Base-by-base conservation (phyloP, 2,888 invertebrate genomes). In the Lasioglossum morio region DNA sequence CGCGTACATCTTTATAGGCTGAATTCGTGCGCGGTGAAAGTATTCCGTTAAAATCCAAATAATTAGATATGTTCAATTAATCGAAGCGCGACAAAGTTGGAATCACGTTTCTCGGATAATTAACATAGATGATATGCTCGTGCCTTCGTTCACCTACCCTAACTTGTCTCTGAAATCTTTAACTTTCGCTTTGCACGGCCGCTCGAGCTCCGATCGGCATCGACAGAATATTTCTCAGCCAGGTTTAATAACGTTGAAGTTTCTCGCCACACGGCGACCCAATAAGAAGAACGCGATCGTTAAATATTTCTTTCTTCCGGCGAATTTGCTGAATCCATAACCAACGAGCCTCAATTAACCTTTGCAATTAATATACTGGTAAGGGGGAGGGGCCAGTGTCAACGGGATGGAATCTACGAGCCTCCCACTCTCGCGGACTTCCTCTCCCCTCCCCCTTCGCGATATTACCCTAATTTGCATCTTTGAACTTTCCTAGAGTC, bases 401-500 rank as follows among this genome's bases (percentile, higher is more conserved):
- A 87, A 90, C 85, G 86, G 81, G 77, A 84, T 48, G 34, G 85
- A 74, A 89, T 83, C 80, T 86, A 79, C 74, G 66, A 78, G 72
- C 73, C 78, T 80, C 84, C 78, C 57, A 63, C 72, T 72, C 34
- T 46, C 88, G 78, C 73, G 75, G 46, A 53, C 73, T 74, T 73
- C 27, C n/a, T n/a, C n/a, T n/a, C n/a, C n/a, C n/a, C n/a, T n/a
- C 48, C 88, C 75, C 70, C 84, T 46, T 73, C 77, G 66, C 72
- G 81, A 88, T 91, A 90, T 91, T 86, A 84, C 78, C 82, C 87
- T 85, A 79, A 91, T 91, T 91, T 91, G 91, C 91, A 91, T 91
- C 84, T 74, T 89, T 86, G 84, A 90, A 91, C 91, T 89, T 91
- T 87, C 91, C 72, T 78, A 66, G 60, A 79, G 72, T 72, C 80